Conservation (phyloP, 1,140 invertebrate species). For the Hyphantria cunea region DNA sequence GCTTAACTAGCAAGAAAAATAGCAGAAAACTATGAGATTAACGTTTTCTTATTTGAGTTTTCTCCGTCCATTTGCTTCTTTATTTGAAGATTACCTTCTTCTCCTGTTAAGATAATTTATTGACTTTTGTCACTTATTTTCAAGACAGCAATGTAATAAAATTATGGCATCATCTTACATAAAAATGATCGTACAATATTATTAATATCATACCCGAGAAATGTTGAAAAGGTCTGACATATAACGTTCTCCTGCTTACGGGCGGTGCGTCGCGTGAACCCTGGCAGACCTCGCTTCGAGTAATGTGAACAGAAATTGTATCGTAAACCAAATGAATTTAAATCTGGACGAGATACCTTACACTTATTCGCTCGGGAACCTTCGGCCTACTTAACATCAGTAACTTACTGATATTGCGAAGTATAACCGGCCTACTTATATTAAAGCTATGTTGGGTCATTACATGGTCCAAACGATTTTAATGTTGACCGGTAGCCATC, state of each 20-base stretch:
- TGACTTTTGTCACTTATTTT: constrained; percentile 20
- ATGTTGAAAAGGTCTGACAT: constrained; percentile 13
- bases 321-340: constrained; percentile 14
- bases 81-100: too few species aligned
- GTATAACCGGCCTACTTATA: constrained; percentile 40
- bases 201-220: background rate
- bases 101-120: background rate
- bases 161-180: constrained; percentile 18
- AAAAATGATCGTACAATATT: constrained; percentile 6
- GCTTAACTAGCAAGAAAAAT: too few species aligned
- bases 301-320: too few species aligned
- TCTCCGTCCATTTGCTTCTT: too few species aligned
- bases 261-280: background rate
- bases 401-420: constrained; percentile 41
- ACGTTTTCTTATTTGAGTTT: too few species aligned
- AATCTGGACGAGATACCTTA: background rate
- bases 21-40: too few species aligned
- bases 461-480: constrained; percentile 40
- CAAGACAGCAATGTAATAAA: constrained; percentile 12
- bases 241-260: constrained; percentile 3
- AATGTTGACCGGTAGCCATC: constrained; percentile 41
- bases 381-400: constrained; percentile 20
- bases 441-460: constrained; percentile 35
- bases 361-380: constrained; percentile 9
- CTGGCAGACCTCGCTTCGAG: background rate